Base-by-base conservation (phyloP, 2,797 vertebrate species). In the Phoebastria nigripes region DNA sequence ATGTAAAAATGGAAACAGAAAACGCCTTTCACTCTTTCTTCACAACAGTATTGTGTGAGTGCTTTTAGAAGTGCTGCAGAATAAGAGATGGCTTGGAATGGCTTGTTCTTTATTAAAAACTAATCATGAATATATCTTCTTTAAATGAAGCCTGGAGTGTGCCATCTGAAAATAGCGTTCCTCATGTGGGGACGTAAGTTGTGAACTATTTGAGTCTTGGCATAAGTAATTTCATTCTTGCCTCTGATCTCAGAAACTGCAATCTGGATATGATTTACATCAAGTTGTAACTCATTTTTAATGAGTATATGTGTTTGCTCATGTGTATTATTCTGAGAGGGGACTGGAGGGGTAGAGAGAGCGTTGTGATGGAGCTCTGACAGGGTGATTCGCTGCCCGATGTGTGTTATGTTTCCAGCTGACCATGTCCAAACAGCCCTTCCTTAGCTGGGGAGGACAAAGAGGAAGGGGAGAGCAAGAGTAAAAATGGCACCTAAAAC, bases 1-100 rank as follows among this genome's bases (percentile, higher is more conserved):
- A 87, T 29, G 81, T 92, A 95, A 87, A 96, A 97, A 96, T 95
- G 96, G 97, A 97, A 98, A 94, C 88, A 97, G 91, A 97, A 82
- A 95, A 79, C 2, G 18, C 80, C 81, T 97, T 97, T 96, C 55
- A 92, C 94, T 96, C 89, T 93, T 90, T 70, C 82, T 82, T 93
- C 61, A 77, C 90, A 94, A 67, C 87, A 66, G 55, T 74, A 78
- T 96, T 94, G 63, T 92, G 56, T 10, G 42, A 86, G 58, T 92
- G 28, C 83, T 92, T 97, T 95, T 96, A 83, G 96, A 95, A 96
- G 84, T 87, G 90, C 89, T 93, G 94, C 69, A 97, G 90, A 92
- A 33, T 94, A 85, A 94, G 92, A 93, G 89, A 86, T 91, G 93
- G 79, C 39, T 79, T 93, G 80, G 92, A 96, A 79, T 95, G 70